Percentiles rank a stretch among this genome's conserved stretches.
phyloP scores from a whole-genome alignment of 2,113 vertebrate species.

The Porphyrio hochstetteri region DNA sequence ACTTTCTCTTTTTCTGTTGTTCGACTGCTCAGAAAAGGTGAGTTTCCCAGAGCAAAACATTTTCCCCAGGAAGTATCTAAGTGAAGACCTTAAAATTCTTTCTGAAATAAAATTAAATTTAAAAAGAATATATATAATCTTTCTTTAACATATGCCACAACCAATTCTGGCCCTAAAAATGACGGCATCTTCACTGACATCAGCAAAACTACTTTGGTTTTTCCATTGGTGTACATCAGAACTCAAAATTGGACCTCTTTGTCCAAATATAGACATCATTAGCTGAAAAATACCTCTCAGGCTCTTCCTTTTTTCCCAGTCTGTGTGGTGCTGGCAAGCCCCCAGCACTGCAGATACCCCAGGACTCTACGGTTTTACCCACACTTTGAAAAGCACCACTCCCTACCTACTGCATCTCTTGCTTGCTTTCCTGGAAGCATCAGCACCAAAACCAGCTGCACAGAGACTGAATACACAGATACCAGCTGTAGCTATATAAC shows the following conservation, averaged over 20 bases:
- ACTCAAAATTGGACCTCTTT: neutral
- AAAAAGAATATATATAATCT: neutral
- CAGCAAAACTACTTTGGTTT: neutral
- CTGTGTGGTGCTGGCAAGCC: neutral
- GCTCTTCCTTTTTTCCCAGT: neutral
- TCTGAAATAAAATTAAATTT: neutral
- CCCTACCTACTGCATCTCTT: accelerated
- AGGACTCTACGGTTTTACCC: neutral
- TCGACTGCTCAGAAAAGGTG: neutral
- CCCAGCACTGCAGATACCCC: neutral
- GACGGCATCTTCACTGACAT: neutral
- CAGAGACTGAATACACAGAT: accelerated
- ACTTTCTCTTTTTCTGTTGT: neutral
- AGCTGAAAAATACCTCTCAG: neutral
- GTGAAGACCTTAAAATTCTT: neutral
- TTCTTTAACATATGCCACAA: neutral
- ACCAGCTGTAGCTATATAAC: neutral
- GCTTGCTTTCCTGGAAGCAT: neutral
- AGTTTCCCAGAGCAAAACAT: neutral
- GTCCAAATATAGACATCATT: neutral
- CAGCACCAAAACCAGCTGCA: neutral
- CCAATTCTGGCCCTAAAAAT: neutral
- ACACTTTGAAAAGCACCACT: neutral
- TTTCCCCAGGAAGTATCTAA: neutral
- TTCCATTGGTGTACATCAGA: neutral